A percentile compares a stretch with the other conserved stretches of the same genome.
These are phyloP conservation scores for Litoditis marina DNA, from an alignment of 2,888 invertebrate species.

Conservation along the genomic window DNA sequence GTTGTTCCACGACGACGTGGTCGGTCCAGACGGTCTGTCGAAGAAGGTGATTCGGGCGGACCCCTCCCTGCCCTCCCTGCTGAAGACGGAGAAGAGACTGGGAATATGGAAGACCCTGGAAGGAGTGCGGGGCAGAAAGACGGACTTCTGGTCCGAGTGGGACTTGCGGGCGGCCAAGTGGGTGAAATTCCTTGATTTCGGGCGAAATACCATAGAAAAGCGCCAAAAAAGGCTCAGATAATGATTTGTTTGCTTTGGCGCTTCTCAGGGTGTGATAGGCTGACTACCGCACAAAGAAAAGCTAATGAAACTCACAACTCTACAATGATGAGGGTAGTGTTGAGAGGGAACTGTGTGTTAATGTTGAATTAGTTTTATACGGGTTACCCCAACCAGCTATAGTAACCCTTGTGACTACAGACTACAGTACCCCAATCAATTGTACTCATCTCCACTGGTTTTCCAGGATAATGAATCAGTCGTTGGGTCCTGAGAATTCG, in stretches of 20 bases:
- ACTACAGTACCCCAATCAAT: not conserved
- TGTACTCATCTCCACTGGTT: not conserved
- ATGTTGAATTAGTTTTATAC: too few relatives aligned
- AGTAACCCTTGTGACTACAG: not conserved
- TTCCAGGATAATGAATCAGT: slow-evolving; percentile 40
- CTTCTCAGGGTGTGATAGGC: too few relatives aligned
- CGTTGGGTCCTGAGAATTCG: slow-evolving; percentile 70
- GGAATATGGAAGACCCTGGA: slow-evolving; percentile 27
- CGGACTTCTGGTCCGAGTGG: slow-evolving; percentile 43
- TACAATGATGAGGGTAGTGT: too few relatives aligned
- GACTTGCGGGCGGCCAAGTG: slow-evolving; percentile 35
- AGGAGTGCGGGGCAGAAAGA: slow-evolving; percentile 16
- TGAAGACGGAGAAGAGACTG: slow-evolving; percentile 15
- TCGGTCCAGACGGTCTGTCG: slow-evolving; percentile 1
- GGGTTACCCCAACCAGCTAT: not conserved
- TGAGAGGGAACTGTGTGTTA: not conserved
- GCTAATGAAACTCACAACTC: too few relatives aligned
- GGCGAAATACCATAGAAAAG: not conserved
- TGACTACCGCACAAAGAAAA: too few relatives aligned
- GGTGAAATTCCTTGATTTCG: not conserved
- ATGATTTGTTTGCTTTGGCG: too few relatives aligned
- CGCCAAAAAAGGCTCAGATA: not conserved
- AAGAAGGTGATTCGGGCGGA: slow-evolving; percentile 13
- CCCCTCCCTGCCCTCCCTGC: slow-evolving; percentile 21
- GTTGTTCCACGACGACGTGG: slow-evolving; percentile 30